Evolutionary conservation across 2,888 invertebrate genomes (phyloP), one percentile per base, ranked within the genome.

Genomic region (Ellobium chinense): DNA sequence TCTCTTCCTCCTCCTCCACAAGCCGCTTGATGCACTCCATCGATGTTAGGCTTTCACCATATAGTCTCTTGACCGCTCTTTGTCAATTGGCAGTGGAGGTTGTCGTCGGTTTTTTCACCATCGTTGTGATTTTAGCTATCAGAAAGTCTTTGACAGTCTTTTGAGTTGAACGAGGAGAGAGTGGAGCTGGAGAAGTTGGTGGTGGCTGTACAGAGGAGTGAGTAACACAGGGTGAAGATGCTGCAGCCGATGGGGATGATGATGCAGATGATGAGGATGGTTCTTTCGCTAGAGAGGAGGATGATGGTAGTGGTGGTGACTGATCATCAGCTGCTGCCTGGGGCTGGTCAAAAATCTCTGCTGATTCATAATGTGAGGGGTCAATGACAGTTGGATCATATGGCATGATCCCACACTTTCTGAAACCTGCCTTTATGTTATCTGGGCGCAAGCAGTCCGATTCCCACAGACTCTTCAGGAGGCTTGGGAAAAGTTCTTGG

Each of bases 361-460:
- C 27, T 5, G 46, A 54, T 21, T 70, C 74, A 60, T 58, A 18
- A 24, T 18, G n/a, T 46, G 46, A 24, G 18, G 46, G 3, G 12
- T 14, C 14, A 24, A 56, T 70, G 21, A 24, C 60, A 21, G 14
- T 14, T 46, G 78, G 78, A 21, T 70, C 46, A n/a, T 29, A 70
- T 9, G 70, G 72, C 34, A 68, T 31, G 12, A 78, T 54, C 3
- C 68, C 79, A 37, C 63, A 37, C 54, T 73, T 65, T 29, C 46
- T 36, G 36, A 83, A 82, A 7, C 78, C 77, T 36, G 81, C 36
- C 24, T 78, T 9, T 7, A 78, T 62, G 29, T 72, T 70, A 4
- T 63, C 46, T 12, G 75, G 7, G 12, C 54, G 24, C 9, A 60
- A 0, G 34, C 70, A 27, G 14, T 72, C 37, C 5, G 31, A 12